These are phyloP conservation scores for Pristionchus arcanus DNA, from an alignment of 2,888 invertebrate genomes.

Conservation along the genomic window DNA sequence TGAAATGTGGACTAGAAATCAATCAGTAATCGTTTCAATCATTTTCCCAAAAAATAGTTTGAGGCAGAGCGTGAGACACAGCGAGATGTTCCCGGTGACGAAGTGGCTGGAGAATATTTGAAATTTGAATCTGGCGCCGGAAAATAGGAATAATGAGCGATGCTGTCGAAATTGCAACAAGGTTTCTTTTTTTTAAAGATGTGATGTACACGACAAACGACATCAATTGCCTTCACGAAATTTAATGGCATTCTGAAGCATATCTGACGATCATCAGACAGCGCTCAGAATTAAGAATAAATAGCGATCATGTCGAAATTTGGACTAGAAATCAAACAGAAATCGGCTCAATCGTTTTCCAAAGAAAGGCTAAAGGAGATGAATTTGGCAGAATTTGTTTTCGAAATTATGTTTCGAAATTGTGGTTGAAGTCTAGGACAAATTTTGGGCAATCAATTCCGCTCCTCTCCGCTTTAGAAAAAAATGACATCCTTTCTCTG, in stretches of 20 bases:
- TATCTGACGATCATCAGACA: too few species aligned
- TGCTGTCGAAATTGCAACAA: neutral
- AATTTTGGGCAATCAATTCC: too few species aligned
- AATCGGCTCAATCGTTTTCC: neutral
- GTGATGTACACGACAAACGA: too few species aligned
- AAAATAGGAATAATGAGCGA: neutral
- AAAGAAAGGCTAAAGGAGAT: neutral
- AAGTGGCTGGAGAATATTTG: slow-evolving; percentile 69
- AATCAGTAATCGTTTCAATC: neutral
- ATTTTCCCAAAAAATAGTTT: neutral
- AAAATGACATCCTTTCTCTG: too few species aligned
- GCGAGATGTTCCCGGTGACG: slow-evolving; percentile 78
- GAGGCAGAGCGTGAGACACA: slow-evolving; percentile 75
- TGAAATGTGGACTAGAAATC: neutral
- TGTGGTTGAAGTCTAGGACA: too few species aligned
- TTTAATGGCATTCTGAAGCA: too few species aligned
- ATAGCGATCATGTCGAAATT: neutral
- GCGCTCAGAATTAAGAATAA: neutral
- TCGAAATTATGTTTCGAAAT: too few species aligned
- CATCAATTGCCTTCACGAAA: too few species aligned
- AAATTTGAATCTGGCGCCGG: neutral
- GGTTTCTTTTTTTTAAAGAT: too few species aligned
- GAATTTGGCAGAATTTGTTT: too few species aligned
- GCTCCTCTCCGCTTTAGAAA: neutral
- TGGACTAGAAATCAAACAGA: neutral